phyloP scores from a whole-genome alignment of 2,113 vertebrate species.

The Platanista minor region DNA sequence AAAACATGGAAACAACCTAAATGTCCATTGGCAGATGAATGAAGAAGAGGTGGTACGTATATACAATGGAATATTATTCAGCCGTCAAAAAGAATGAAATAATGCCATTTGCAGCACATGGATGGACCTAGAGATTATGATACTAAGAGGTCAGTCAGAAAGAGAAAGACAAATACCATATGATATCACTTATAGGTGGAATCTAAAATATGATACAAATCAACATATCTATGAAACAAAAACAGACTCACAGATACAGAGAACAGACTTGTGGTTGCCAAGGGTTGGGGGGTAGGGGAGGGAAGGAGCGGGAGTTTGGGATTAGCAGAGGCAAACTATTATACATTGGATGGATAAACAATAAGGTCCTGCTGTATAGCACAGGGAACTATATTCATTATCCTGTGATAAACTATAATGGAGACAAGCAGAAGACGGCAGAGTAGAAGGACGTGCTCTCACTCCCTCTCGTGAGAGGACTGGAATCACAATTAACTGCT shows the following conservation, averaged over 20 bases:
- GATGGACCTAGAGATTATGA: neutral
- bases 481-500: too few species aligned
- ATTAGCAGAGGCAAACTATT: neutral
- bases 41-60: neutral
- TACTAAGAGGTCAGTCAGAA: neutral
- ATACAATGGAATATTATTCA: neutral
- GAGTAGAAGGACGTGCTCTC: too few species aligned
- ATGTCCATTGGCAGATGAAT: neutral
- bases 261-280: neutral
- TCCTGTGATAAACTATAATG: neutral
- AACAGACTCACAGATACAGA: neutral
- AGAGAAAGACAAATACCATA: neutral
- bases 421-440: neutral
- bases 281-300: neutral
- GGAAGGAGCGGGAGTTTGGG: neutral
- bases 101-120: neutral
- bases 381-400: neutral
- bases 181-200: rapidly evolving
- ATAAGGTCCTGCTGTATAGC: neutral
- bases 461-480: too few species aligned
- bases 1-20: neutral
- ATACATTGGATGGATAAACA: neutral
- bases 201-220: neutral
- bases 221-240: neutral
- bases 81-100: neutral